Evolutionary conservation across 2,113 vertebrate species (phyloP).

Genomic region (Progne subis): DNA sequence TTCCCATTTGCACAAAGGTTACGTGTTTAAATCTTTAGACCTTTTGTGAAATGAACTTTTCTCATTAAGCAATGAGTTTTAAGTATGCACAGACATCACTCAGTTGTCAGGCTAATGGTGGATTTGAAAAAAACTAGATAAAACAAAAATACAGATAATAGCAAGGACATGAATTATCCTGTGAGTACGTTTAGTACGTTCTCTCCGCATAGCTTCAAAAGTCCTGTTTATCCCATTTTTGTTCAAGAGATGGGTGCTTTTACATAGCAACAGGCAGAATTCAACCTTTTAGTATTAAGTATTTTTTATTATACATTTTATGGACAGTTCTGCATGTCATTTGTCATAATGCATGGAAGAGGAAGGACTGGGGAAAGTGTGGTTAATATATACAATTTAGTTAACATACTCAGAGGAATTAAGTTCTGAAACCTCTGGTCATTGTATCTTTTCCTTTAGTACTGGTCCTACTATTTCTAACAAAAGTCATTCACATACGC

Average conservation of each 20-base stretch:
- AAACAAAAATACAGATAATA: conserved; percentile 5
- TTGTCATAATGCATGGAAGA: not conserved
- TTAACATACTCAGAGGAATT: not conserved
- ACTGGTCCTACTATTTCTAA: not conserved
- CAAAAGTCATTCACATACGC: not conserved
- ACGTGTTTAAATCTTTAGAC: not conserved
- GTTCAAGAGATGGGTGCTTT: not conserved
- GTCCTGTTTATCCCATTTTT: conserved; percentile 1
- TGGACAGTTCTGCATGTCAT: not conserved
- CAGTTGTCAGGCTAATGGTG: not conserved
- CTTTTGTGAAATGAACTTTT: not conserved
- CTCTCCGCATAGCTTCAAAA: not conserved
- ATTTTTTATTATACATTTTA: not conserved
- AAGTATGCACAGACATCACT: not conserved
- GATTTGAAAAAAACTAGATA: not conserved
- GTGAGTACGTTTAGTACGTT: not conserved
- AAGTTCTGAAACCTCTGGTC: not conserved
- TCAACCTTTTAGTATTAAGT: not conserved
- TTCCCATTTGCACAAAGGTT: not conserved
- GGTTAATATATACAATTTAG: not conserved
- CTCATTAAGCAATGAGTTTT: not conserved
- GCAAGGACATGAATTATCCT: not conserved
- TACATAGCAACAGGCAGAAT: not conserved
- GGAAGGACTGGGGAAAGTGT: not conserved
- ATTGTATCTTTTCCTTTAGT: not conserved